Percentiles rank a stretch among this genome's conserved stretches.
Conservation (phyloP, 1,140 invertebrate genomes). For the Calephelis nemesis region DNA sequence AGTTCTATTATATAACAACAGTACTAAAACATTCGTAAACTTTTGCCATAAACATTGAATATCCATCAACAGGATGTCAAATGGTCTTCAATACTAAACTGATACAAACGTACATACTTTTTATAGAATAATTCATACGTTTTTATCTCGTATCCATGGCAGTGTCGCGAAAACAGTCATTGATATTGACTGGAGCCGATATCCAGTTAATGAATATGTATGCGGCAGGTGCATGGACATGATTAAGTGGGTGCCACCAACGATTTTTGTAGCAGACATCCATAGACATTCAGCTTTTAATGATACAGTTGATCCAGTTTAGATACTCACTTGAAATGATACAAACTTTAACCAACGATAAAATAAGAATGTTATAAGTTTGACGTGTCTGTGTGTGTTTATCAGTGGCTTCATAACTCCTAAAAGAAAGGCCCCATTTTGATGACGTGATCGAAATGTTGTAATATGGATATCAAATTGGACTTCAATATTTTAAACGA, state of each 20-base stretch:
- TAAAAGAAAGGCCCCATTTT: no score
- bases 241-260: conserved; percentile 71
- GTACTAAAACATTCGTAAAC: no score
- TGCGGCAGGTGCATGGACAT: conserved; percentile 63
- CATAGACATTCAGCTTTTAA: conserved; percentile 32
- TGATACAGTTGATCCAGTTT: neutral
- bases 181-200: conserved; percentile 62
- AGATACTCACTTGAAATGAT: neutral
- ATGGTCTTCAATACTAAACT: conserved; percentile 12
- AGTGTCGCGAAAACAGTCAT: conserved; percentile 60
- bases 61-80: conserved; percentile 5
- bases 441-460: no score
- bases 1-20: no score
- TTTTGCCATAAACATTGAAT: neutral
- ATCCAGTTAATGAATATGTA: conserved; percentile 71
- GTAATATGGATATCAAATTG: no score
- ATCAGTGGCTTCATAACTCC: no score
- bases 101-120: conserved; percentile 18
- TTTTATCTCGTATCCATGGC: conserved; percentile 33
- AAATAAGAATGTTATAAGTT: no score
- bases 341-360: no score
- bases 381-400: no score
- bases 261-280: conserved; percentile 66
- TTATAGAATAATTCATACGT: conserved; percentile 14
- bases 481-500: no score